Evolutionary conservation across 2,797 vertebrate species (phyloP).

Genomic region (Amniataba percoides): DNA sequence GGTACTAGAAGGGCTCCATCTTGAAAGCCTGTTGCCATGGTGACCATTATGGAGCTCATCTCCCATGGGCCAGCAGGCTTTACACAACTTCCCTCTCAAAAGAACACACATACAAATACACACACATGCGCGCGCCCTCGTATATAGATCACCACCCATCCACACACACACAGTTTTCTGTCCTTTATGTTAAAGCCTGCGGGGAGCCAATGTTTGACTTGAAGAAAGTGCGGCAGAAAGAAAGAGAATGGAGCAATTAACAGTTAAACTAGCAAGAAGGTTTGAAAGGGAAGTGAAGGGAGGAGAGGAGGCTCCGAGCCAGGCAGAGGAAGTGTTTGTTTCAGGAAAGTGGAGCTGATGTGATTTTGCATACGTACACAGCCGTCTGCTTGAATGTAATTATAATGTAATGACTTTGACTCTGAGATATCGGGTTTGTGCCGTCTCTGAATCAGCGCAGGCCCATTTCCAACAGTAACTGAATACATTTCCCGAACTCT

Average conservation of each 20-base stretch:
- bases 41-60: constrained; percentile 82
- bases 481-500: constrained; percentile 26
- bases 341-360: constrained; percentile 43
- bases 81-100: constrained; percentile 73
- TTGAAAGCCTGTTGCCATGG: constrained; percentile 86
- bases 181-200: constrained; percentile 61
- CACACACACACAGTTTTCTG: constrained; percentile 45
- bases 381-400: constrained; percentile 37
- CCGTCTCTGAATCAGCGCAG: constrained; percentile 22
- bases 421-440: constrained; percentile 10
- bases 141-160: constrained; percentile 22
- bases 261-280: constrained; percentile 43
- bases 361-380: constrained; percentile 28
- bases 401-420: constrained; percentile 35
- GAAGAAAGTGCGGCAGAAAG: constrained; percentile 51
- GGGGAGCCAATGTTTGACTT: constrained; percentile 67
- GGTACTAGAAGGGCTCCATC: constrained; percentile 81
- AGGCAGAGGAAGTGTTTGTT: constrained; percentile 40
- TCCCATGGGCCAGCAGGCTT: constrained; percentile 79
- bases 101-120: constrained; percentile 57
- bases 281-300: constrained; percentile 39
- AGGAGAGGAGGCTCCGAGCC: constrained; percentile 19
- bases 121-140: constrained; percentile 9
- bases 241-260: constrained; percentile 68
- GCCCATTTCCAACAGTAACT: neutral